Base-by-base conservation (phyloP, 35 echinoderm and acorn worm genomes). In the Ophioderma brevispina region DNA sequence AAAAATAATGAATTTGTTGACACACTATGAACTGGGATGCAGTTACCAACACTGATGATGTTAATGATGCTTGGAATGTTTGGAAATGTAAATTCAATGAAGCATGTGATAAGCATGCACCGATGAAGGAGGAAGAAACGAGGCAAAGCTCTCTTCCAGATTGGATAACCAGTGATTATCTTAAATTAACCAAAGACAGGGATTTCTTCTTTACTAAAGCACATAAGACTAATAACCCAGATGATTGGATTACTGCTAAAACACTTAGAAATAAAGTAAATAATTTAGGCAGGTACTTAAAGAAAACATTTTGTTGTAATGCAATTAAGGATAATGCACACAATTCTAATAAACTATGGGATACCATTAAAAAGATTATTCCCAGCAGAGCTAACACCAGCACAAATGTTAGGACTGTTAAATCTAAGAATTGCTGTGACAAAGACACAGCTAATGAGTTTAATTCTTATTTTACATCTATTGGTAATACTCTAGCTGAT, bases 181-280 rank as follows among this genome's bases (percentile, higher is more conserved):
- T 52, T 11, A 52, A 21, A 77, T 77, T 77, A 28, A 77, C 6
- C 30, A 35, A 77, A 31, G n/a, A 77, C 30, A 77, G 76, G 34
- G 76, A 77, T 77, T 77, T 13, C 30, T 77, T 13, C 30, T 77
- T 77, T 35, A 30, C 25, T 8, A 77, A 77, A 77, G 76, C 76
- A 77, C 76, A 77, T 35, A 77, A 35, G 34, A 77, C 76, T 30
- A 77, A 77, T 28, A 77, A 77, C 76, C 25, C 8, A 31, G 76
- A 77, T 8, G 76, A 77, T 77, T 77, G 76, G 76, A 30, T 13
- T 13, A 77, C 6, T 13, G 76, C 76, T 77, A 77, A 30, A 77
- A 13, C 76, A 77, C 76, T 77, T 13, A 77, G 34, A 77, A 77
- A 77, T 77, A 77, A 77, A 30, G 76, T 77, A 77, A 77, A 77